phyloP scores from a whole-genome alignment of 2,888 invertebrate genomes.

The Calameuta idolon region DNA sequence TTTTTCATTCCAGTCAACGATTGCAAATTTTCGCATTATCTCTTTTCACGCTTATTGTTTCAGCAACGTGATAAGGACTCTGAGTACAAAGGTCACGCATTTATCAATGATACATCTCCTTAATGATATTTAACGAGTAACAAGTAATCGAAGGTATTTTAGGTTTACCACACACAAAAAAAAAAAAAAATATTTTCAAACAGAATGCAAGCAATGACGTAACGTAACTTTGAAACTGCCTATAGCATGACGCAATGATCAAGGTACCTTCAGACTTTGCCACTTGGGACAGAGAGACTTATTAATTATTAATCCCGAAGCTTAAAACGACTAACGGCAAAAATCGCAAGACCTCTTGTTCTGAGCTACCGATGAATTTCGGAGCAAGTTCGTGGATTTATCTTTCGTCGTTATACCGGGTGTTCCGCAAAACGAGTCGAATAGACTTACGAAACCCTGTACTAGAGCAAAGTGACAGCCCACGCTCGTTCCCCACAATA shows the following conservation, averaged over 20 bases:
- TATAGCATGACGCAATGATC: too few relatives aligned
- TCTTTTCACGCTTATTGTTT: neutral
- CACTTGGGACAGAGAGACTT: neutral
- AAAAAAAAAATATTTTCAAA: neutral
- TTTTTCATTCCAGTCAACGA: neutral
- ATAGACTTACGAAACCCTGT: fast-evolving
- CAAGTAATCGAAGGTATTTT: neutral
- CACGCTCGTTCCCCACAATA: neutral
- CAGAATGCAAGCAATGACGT: neutral
- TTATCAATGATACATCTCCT: neutral
- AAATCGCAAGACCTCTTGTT: neutral
- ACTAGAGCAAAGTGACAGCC: neutral
- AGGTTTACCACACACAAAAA: neutral
- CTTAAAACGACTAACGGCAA: neutral
- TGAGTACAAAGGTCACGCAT: neutral
- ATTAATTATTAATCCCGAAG: neutral
- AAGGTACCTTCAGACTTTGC: neutral
- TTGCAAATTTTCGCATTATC: neutral
- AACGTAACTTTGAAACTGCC: too few relatives aligned
- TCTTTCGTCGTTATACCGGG: neutral
- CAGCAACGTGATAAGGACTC: neutral
- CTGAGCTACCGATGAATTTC: neutral
- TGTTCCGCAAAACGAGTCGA: neutral
- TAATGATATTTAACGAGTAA: neutral
- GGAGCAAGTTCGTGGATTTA: neutral